Percentiles rank a stretch among this genome's conserved stretches.
Conservation (phyloP, 2,888 invertebrate species). For the Athalia circularis region DNA sequence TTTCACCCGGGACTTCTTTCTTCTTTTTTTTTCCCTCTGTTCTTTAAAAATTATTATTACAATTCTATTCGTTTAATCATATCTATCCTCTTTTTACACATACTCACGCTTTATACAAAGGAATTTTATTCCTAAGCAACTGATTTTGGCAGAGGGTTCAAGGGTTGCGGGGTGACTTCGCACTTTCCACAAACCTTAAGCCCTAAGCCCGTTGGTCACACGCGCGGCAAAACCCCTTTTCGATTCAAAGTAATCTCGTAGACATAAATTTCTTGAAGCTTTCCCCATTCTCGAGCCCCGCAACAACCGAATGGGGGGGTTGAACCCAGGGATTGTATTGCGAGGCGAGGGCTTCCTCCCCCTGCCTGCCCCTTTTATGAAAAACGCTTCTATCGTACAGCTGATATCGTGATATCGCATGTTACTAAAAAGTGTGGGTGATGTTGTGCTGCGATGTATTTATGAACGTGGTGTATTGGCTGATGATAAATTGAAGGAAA, state of each 20-base stretch:
- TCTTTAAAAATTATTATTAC: neutral
- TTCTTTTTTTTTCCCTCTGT: neutral
- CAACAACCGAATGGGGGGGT: neutral
- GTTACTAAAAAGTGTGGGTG: neutral
- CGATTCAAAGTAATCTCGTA: conserved; percentile 26
- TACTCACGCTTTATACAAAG: no score
- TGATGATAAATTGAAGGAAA: conserved; percentile 32
- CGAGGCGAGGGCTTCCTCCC: conserved; percentile 10
- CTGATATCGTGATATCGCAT: no score
- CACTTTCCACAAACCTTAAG: no score
- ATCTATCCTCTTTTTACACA: no score
- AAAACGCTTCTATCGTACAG: neutral
- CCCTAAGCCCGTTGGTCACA: conserved; percentile 13
- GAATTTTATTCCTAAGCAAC: no score
- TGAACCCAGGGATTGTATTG: conserved; percentile 11
- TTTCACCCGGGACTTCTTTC: neutral
- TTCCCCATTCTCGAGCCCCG: conserved; percentile 17
- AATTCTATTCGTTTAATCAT: no score
- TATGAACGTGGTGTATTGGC: conserved; percentile 17
- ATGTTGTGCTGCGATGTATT: conserved; percentile 1
- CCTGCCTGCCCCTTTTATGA: neutral
- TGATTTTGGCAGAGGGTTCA: no score
- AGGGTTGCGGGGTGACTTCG: no score
- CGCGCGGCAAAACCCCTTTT: conserved; percentile 4
- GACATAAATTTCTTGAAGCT: conserved; percentile 29